Percentiles rank a stretch among this genome's conserved stretches.
phyloP scores from a whole-genome alignment of 2,797 vertebrate genomes.

The Synaphobranchus kaupii region DNA sequence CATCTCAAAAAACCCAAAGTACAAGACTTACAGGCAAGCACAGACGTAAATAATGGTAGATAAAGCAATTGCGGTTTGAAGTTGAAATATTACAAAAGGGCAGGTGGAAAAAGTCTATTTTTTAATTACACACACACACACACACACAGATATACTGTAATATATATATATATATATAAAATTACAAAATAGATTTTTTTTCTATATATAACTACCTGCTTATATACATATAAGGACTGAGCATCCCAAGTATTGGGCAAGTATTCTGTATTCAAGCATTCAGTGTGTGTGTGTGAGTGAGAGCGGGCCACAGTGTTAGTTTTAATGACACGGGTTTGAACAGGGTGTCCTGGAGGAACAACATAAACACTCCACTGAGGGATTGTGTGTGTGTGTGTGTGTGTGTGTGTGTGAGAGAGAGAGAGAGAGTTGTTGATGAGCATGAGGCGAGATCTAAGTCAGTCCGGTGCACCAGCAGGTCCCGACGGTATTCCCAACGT shows the following conservation, averaged over 20 bases:
- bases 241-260: neutral
- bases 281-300: constrained; percentile 16
- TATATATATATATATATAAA: too few species aligned
- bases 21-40: neutral
- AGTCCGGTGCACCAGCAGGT: neutral
- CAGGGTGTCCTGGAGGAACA: neutral
- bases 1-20: neutral
- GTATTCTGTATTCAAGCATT: too few species aligned
- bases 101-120: neutral
- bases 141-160: too few species aligned
- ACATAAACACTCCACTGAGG: constrained; percentile 16
- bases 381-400: neutral
- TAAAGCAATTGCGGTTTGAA: neutral
- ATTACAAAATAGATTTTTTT: too few species aligned
- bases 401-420: neutral
- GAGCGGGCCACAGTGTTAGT: neutral
- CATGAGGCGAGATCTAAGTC: neutral
- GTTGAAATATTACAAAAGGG: neutral
- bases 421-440: neutral
- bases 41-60: neutral
- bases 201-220: too few species aligned
- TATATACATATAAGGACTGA: too few species aligned
- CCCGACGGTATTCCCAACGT: neutral
- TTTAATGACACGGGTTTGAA: neutral
- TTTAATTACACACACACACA: too few species aligned